phyloP scores from a whole-genome alignment of 2,797 vertebrate genomes.

The Pristis pectinata region DNA sequence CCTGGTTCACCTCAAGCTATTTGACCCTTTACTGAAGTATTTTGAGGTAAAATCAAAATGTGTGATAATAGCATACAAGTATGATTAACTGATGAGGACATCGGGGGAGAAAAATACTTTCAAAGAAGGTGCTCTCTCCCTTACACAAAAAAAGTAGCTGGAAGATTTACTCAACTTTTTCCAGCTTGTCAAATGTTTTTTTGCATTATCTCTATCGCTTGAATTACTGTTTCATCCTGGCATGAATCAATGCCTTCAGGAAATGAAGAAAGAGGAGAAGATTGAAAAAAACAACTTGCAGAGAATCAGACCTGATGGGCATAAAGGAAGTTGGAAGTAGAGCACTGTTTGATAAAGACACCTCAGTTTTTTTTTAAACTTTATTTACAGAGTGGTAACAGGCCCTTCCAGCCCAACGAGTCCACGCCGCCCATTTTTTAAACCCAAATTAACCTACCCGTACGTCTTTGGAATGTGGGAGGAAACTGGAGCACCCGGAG shows the following conservation, averaged over 20 bases:
- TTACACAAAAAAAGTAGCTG: neutral
- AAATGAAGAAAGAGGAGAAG: neutral
- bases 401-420: too few species aligned
- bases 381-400: too few species aligned
- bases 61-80: constrained; percentile 14
- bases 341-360: neutral
- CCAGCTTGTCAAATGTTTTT: neutral
- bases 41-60: neutral
- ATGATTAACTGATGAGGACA: neutral
- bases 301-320: neutral
- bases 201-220: neutral
- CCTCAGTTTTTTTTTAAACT: too few species aligned
- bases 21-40: too few species aligned
- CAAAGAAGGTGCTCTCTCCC: neutral
- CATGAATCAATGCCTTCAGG: neutral
- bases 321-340: neutral
- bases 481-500: too few species aligned
- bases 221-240: neutral
- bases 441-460: too few species aligned
- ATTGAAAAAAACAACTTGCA: neutral
- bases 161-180: neutral
- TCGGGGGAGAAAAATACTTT: neutral
- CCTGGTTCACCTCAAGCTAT: neutral
- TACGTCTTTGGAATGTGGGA: too few species aligned
- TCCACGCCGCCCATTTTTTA: too few species aligned